These are phyloP conservation scores for Bruchidius siliquastri DNA, from an alignment of 2,888 invertebrate genomes.

Conservation along the genomic window DNA sequence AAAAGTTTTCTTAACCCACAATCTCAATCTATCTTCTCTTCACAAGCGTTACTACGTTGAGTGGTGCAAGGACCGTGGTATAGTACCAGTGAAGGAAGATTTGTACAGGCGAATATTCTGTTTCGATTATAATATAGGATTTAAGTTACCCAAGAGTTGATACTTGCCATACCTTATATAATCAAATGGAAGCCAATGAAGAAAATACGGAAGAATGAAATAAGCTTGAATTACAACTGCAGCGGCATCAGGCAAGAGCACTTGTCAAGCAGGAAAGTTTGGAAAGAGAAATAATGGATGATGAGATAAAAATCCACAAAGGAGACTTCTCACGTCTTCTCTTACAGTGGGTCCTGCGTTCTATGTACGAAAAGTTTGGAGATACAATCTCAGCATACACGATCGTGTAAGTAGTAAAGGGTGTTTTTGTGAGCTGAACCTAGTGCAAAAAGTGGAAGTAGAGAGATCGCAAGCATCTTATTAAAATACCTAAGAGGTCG, in stretches of 20 bases:
- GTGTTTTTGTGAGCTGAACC: constrained; percentile 21
- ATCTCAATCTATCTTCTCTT: constrained; percentile 13
- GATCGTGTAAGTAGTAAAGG: constrained; percentile 18
- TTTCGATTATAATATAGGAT: constrained; percentile 21
- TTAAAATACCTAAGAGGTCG: constrained; percentile 15
- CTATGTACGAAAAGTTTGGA: constrained; percentile 23
- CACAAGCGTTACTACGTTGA: constrained; percentile 17
- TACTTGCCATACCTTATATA: constrained; percentile 15
- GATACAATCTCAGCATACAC: constrained; percentile 25
- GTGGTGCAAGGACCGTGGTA: constrained; percentile 16
- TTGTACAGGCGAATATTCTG: constrained; percentile 19
- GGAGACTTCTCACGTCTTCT: constrained; percentile 18
- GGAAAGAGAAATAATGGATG: constrained; percentile 5
- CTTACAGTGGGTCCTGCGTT: constrained; percentile 20
- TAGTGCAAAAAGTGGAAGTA: constrained; percentile 19
- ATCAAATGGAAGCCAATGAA: constrained; percentile 1
- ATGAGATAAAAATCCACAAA: neutral
- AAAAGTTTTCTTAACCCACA: neutral
- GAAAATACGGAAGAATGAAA: neutral
- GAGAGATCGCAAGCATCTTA: constrained; percentile 18
- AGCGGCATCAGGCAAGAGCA: constrained; percentile 14
- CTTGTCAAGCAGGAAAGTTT: constrained; percentile 14
- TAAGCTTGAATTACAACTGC: neutral
- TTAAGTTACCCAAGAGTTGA: constrained; percentile 24
- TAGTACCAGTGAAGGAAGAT: constrained; percentile 15